phyloP scores from a whole-genome alignment of 2,113 vertebrate genomes.

The Gymnarchus niloticus region DNA sequence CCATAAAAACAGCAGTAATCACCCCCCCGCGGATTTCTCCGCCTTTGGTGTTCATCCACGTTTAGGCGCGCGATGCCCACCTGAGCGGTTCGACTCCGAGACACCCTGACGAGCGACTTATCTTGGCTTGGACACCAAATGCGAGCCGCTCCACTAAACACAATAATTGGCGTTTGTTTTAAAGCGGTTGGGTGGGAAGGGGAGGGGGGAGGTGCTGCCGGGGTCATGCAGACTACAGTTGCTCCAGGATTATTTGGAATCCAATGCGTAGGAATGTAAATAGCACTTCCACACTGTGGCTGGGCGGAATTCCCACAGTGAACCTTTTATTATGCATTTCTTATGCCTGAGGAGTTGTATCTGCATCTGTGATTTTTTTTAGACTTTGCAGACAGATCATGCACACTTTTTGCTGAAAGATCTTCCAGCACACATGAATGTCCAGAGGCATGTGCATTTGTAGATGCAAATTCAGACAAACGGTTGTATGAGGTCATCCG shows the following conservation, averaged over 20 bases:
- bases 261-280: slow-evolving; percentile 24
- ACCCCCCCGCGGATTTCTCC: no score
- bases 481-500: not conserved
- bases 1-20: not conserved
- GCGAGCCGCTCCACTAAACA: slow-evolving; percentile 26
- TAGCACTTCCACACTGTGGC: not conserved
- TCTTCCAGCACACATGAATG: not conserved
- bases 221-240: slow-evolving; percentile 11
- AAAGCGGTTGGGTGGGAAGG: not conserved
- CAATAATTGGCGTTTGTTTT: slow-evolving; percentile 39
- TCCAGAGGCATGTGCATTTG: not conserved
- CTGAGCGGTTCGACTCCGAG: not conserved
- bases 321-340: not conserved
- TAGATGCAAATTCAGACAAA: not conserved
- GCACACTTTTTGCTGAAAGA: slow-evolving; percentile 22
- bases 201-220: slow-evolving; percentile 6
- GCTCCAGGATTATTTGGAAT: slow-evolving; percentile 30
- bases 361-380: slow-evolving; percentile 5
- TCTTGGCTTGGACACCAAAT: not conserved
- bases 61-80: not conserved
- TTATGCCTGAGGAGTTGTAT: not conserved
- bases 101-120: no score
- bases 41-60: not conserved
- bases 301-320: not conserved
- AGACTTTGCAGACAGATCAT: slow-evolving; percentile 34